Evolutionary conservation across 2,888 invertebrate species (phyloP), one percentile per base, ranked within the genome.

Genomic region (Zygothrica quintamaculata): DNA sequence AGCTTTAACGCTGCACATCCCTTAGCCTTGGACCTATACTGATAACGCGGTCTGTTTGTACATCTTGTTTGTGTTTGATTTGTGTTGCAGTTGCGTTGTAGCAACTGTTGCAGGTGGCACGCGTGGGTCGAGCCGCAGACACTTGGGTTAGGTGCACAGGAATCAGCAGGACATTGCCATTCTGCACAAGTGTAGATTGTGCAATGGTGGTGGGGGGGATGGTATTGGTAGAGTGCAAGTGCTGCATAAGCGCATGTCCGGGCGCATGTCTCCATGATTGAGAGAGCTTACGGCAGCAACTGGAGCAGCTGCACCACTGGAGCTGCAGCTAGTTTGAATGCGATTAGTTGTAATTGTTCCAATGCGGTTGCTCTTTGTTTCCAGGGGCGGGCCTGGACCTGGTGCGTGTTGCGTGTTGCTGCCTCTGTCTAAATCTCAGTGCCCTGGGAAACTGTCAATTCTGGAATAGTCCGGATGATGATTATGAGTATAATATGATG

Each of bases 61-160:
- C 15, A 37, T 42, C 13, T 29, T 42, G 18, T 46, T 42, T 55
- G 34, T n/a, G 29, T 5, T 25, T 40, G 3, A 22, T 3, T 22
- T 3, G 18, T 22, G 18, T 22, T 22, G 18, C 18, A 18, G 34
- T 29, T 58, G 40, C 36, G 31, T 44, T 26, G 29, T 31, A 26
- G 50, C 65, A 68, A 53, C 71, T 74, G 84, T 64, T 75, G 65
- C 47, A 48, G 52, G 56, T 65, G 43, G 53, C 47, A 52, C 59
- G 70, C 84, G 85, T 87, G 77, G 85, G 64, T 64, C 70, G 81
- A 43, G 46, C 50, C 59, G 18, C 74, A 77, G 78, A 87, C 80
- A 80, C 80, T 80, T 80, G 87, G 77, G 70, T 59, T 87, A 80
- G 80, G 80, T 65, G 58, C 59, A 25, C 80, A 80, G 84, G 44